Percentiles rank a stretch among this genome's conserved stretches.
phyloP scores from a whole-genome alignment of 1,140 invertebrate genomes.

The Drosophila oshimai region DNA sequence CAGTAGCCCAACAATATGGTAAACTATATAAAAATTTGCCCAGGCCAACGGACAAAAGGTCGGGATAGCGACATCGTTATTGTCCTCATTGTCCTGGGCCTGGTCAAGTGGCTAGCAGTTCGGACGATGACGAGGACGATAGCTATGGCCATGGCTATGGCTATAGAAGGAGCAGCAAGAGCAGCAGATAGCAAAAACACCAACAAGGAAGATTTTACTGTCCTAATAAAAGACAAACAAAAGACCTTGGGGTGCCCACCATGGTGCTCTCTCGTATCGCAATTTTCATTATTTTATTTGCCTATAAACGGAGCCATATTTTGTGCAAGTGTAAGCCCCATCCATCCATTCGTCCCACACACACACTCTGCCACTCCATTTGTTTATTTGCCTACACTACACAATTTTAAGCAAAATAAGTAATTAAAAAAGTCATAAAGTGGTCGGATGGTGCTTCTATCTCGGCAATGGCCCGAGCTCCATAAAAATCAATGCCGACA shows the following conservation, averaged over 20 bases:
- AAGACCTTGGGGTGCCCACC: constrained; percentile 53
- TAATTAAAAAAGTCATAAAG: constrained; percentile 80
- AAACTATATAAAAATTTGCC: constrained; percentile 78
- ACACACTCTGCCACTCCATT: constrained; percentile 41
- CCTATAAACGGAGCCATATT: constrained; percentile 81
- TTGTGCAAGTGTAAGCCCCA: constrained; percentile 59
- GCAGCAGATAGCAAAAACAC: constrained; percentile 23
- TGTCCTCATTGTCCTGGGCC: constrained; percentile 71
- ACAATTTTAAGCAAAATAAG: constrained; percentile 76
- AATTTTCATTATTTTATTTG: constrained; percentile 83
- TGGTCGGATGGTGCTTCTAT: constrained; percentile 33
- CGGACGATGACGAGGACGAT: constrained; percentile 28
- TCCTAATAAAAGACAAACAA: constrained; percentile 81
- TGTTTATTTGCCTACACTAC: constrained; percentile 67
- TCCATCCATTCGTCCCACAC: neutral
- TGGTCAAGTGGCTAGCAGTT: constrained; percentile 67
- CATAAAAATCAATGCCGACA: constrained; percentile 78
- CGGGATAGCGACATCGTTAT: constrained; percentile 69
- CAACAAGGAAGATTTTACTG: constrained; percentile 79
- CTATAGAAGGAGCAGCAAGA: constrained; percentile 4
- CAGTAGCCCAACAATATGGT: constrained; percentile 66
- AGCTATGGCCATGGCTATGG: neutral
- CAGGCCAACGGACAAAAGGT: constrained; percentile 68
- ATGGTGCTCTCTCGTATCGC: constrained; percentile 63
- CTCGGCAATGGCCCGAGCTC: constrained; percentile 15